phyloP scores from a whole-genome alignment of 1,140 invertebrate genomes.

The Tetragnatha versicolor region DNA sequence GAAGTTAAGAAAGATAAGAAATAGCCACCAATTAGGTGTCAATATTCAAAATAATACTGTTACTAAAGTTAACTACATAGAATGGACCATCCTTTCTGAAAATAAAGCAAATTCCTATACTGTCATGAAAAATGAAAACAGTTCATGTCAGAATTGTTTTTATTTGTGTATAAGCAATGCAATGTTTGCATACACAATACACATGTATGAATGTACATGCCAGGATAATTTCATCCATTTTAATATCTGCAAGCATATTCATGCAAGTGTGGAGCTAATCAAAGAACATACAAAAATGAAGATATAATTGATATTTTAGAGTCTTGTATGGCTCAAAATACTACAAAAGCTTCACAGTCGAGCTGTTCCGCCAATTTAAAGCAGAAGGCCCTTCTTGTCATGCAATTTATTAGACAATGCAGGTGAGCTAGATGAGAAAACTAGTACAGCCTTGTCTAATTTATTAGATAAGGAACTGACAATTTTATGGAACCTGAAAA shows the following conservation, averaged over 20 bases:
- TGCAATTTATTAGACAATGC: too few species aligned
- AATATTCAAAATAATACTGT: not conserved
- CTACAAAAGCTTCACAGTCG: too few species aligned
- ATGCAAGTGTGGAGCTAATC: constrained; percentile 4
- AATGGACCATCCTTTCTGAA: not conserved
- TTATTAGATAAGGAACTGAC: too few species aligned
- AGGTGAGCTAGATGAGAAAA: too few species aligned
- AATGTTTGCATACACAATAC: constrained; percentile 6
- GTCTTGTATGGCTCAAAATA: too few species aligned
- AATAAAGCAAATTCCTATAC: not conserved
- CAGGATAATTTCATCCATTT: not conserved
- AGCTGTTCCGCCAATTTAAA: too few species aligned
- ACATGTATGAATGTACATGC: constrained; percentile 14
- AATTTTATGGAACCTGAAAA: too few species aligned
- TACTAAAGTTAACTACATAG: not conserved
- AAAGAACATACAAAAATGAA: not conserved
- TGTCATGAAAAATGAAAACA: not conserved
- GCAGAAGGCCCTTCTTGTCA: too few species aligned
- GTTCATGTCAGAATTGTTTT: not conserved
- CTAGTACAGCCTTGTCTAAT: too few species aligned
- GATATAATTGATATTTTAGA: too few species aligned
- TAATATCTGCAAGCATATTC: constrained; percentile 38
- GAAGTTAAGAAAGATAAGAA: not conserved
- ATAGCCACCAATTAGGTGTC: not conserved
- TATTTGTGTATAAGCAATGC: not conserved